Base-by-base conservation (phyloP, 2,113 vertebrate genomes). In the Takifugu flavidus region DNA sequence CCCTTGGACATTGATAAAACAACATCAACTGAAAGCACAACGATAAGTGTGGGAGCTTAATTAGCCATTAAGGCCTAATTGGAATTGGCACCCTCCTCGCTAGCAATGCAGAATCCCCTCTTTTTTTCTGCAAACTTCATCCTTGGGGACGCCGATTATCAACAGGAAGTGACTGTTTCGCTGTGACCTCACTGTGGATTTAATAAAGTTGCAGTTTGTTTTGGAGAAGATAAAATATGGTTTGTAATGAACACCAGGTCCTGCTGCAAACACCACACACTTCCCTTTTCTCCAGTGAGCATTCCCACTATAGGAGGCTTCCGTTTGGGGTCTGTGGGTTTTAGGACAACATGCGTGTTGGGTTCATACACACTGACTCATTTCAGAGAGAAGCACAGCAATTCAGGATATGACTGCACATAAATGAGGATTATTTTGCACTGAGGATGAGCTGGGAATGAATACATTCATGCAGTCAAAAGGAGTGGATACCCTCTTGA, bases 401-500 rank as follows among this genome's bases (percentile, higher is more conserved):
- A 69, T 77, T 60, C 25, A 49, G 42, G 53, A 39, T 39, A 39
- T 39, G 34, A 39, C 34, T 39, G 34, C 7, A 62, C 52, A 56
- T 62, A 69, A 72, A 63, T 61, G 44, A 28, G 51, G 65, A 82
- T 78, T 76, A 64, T 14, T 68, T 46, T 49, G 25, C 52, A 64
- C 43, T 11, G 10, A 50, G 49, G 28, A 60, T 49, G 62, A 53
- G 20, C 52, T 49, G 47, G 63, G 60, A 69, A 60, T 64, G 75
- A 14, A 75, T 55, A 51, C 49, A 53, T 56, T 79, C 70, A 62
- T 65, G 57, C 58, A 76, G 56, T 71, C 39, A 75, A 72, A 74
- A 71, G 55, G 49, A 62, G 74, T 58, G 57, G 47, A 78, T 70
- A 66, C 54, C 63, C 72, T 61, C 49, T 84, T 57, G 64, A 79